phyloP scores from a whole-genome alignment of 1,140 invertebrate species.

The Drosophila punjabiensis region DNA sequence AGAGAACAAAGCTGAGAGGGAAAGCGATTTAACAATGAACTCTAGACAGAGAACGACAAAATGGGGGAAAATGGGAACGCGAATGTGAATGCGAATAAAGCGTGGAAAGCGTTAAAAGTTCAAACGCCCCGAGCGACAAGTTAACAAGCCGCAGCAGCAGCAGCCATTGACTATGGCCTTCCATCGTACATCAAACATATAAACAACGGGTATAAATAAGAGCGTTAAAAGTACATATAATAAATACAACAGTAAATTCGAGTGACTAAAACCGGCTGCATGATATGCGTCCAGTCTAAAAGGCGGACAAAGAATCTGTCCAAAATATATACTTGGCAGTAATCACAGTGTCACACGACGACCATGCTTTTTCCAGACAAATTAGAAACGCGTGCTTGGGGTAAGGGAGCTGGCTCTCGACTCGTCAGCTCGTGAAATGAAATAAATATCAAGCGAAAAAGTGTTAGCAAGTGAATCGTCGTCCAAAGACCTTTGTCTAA shows the following conservation, averaged over 20 bases:
- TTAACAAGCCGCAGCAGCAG: constrained; percentile 55
- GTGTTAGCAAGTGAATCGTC: constrained; percentile 21
- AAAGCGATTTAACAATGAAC: constrained; percentile 68
- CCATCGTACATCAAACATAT: constrained; percentile 6
- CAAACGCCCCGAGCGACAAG: constrained; percentile 59
- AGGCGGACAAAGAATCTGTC: not conserved
- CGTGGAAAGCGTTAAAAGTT: constrained; percentile 70
- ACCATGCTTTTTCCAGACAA: constrained; percentile 37
- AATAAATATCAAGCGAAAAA: constrained; percentile 20
- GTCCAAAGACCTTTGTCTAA: constrained; percentile 33
- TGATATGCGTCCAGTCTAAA: not conserved
- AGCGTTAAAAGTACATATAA: not conserved
- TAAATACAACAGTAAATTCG: not conserved
- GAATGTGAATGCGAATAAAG: constrained; percentile 17
- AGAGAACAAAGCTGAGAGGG: constrained; percentile 33
- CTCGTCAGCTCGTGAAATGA: constrained; percentile 36
- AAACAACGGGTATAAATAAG: constrained; percentile 8
- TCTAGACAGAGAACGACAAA: constrained; percentile 43
- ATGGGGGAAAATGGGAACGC: constrained; percentile 50
- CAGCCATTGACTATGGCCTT: constrained; percentile 26
- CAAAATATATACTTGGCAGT: constrained; percentile 1
- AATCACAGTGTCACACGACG: constrained; percentile 7
- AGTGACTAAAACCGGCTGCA: not conserved
- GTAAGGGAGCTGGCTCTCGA: constrained; percentile 8
- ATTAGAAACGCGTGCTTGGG: constrained; percentile 61